These are phyloP conservation scores for Gobius niger DNA, from an alignment of 2,113 vertebrate species.

Conservation along the genomic window DNA sequence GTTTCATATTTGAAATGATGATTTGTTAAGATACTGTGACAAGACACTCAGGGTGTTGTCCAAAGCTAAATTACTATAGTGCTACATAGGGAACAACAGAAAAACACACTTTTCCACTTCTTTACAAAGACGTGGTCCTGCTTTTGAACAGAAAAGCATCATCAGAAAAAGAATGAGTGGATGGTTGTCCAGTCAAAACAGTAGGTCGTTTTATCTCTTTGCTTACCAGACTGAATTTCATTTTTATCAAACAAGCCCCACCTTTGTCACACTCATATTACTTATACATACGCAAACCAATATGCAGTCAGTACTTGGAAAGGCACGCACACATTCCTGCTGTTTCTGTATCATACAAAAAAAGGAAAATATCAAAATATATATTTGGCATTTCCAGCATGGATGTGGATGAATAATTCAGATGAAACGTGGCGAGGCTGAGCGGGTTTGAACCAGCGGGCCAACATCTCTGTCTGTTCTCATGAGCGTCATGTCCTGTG, in stretches of 20 bases:
- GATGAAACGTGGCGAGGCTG: conserved; percentile 42
- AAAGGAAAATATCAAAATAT: conserved; percentile 53
- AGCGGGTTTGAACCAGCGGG: conserved; percentile 35
- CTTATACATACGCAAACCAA: conserved; percentile 14
- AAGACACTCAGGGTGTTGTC: conserved; percentile 34
- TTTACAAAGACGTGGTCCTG: too few species aligned
- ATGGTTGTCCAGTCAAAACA: too few species aligned
- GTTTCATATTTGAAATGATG: neutral
- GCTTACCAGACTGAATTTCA: conserved; percentile 50
- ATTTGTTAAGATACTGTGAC: neutral
- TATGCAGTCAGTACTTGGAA: conserved; percentile 20
- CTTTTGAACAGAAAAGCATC: too few species aligned
- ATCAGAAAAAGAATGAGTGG: too few species aligned
- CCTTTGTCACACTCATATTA: conserved; percentile 30
- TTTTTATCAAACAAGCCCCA: conserved; percentile 55
- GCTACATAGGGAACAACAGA: conserved; percentile 15
- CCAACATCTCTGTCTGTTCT: conserved; percentile 39
- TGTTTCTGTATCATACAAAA: conserved; percentile 35
- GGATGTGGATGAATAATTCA: conserved; percentile 68
- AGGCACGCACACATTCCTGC: conserved; percentile 29
- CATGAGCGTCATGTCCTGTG: conserved; percentile 23
- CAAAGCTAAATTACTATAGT: conserved; percentile 22
- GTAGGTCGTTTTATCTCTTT: conserved; percentile 13
- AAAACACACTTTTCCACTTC: too few species aligned
- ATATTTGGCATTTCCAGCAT: conserved; percentile 62